These are phyloP conservation scores for Ctenomys sociabilis DNA, from an alignment of 2,113 vertebrate species.

Conservation along the genomic window DNA sequence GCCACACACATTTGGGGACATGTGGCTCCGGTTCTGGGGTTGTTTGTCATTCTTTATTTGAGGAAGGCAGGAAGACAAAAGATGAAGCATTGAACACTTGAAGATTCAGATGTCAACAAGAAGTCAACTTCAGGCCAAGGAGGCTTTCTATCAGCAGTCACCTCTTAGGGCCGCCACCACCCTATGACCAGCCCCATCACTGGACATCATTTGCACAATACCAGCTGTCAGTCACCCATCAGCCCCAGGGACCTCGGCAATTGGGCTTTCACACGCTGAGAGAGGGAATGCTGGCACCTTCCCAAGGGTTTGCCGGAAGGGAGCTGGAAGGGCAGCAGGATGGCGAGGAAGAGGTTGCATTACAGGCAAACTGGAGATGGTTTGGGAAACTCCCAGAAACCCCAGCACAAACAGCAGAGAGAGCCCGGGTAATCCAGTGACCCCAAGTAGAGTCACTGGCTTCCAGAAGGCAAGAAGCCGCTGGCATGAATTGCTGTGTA, in stretches of 20 bases:
- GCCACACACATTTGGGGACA: slow-evolving; percentile 82
- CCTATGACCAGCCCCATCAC: neutral
- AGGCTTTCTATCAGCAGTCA: neutral
- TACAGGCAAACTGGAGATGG: slow-evolving; percentile 74
- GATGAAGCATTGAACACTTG: slow-evolving; percentile 63
- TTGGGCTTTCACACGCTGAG: slow-evolving; percentile 63
- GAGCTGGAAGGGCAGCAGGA: slow-evolving; percentile 71
- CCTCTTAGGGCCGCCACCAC: neutral
- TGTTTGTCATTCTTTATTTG: slow-evolving; percentile 81
- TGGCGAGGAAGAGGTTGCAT: slow-evolving; percentile 62
- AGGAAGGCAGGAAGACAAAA: slow-evolving; percentile 77
- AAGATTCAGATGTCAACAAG: slow-evolving; percentile 74
- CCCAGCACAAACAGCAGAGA: slow-evolving; percentile 58
- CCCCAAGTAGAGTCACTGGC: slow-evolving; percentile 15
- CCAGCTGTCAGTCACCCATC: slow-evolving; percentile 21
- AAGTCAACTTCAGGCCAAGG: slow-evolving; percentile 57
- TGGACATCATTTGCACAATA: neutral
- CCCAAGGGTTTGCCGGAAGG: slow-evolving; percentile 80
- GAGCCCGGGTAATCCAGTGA: slow-evolving; percentile 37
- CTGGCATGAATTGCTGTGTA: neutral
- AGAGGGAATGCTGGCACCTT: slow-evolving; percentile 68
- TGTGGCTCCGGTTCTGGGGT: slow-evolving; percentile 78
- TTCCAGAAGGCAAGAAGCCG: neutral
- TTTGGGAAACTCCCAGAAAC: slow-evolving; percentile 82
- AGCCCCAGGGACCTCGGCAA: neutral